These are phyloP conservation scores for Pandemis cinnamomeana DNA, from an alignment of 2,888 invertebrate species.

Conservation along the genomic window DNA sequence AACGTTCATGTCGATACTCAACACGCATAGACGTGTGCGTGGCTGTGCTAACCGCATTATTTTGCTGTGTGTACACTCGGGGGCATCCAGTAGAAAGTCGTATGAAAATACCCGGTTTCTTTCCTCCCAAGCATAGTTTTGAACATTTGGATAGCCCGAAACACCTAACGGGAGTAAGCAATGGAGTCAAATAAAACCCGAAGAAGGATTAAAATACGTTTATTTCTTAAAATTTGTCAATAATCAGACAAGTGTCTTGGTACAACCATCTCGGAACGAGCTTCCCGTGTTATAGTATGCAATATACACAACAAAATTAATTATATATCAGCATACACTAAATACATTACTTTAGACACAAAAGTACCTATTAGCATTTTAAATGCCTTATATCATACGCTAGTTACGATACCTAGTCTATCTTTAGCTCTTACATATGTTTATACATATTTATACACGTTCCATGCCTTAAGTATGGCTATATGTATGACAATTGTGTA, in stretches of 20 bases:
- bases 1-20: too few relatives aligned
- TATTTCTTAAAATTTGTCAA: constrained; percentile 81
- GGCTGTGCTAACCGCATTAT: too few relatives aligned
- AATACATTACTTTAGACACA: constrained; percentile 60
- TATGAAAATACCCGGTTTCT: too few relatives aligned
- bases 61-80: too few relatives aligned
- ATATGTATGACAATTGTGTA: constrained; percentile 27
- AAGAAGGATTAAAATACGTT: constrained; percentile 80
- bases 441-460: constrained; percentile 41
- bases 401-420: constrained; percentile 40
- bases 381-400: constrained; percentile 51
- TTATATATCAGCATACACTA: constrained; percentile 52
- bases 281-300: constrained; percentile 53
- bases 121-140: too few relatives aligned
- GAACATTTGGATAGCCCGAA: too few relatives aligned
- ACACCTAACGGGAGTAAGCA: background rate
- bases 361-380: constrained; percentile 57
- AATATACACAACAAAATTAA: constrained; percentile 64
- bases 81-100: too few relatives aligned
- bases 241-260: constrained; percentile 63
- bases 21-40: too few relatives aligned
- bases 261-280: constrained; percentile 61
- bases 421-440: constrained; percentile 40
- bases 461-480: constrained; percentile 34
- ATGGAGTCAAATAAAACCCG: constrained; percentile 61